Base-by-base conservation (phyloP, 1,140 invertebrate species). In the Halyomorpha halys region DNA sequence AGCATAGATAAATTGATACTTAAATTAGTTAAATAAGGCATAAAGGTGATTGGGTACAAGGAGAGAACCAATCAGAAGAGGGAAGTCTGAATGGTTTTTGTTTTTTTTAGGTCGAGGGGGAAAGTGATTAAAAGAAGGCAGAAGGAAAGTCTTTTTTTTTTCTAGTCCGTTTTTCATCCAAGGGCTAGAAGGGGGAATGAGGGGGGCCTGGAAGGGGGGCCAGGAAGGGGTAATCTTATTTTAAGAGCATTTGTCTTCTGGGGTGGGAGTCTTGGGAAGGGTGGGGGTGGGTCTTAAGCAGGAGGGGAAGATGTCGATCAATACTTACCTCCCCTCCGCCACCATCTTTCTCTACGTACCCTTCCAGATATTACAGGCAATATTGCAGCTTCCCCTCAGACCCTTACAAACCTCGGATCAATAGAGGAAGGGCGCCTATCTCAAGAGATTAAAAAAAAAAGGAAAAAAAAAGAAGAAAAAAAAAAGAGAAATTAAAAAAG, bases 311-410 rank as follows among this genome's bases (percentile, higher is more conserved):
- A 56, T 56, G 53, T 19, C 18, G 53, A 56, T 56, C 53, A 56
- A 56, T 56, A 56, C 53, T 23, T 18, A 49, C 19, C 53, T 25
- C 18, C 19, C 19, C 23, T 23, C 53, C 53, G 14, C 53, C 53
- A 23, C 23, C 23, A 21, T 56, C 53, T 56, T 23, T 25, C 53
- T 25, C 53, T 56, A 16, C 19, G 15, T 25, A 21, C 53, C 23
- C 53, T 56, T 23, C 23, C 53, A 56, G 53, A 56, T 56, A 56
- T 56, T 56, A 56, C 53, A 56, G 53, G 53, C 53, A 56, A 56
- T 56, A 56, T 56, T 56, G 18, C 53, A 15, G 19, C 14, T 3
- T 21, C 53, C 15, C 18, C 14, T 23, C 53, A 8, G 5, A 6
- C 53, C 53, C 53, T 23, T 56, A 39, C 34, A 39, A n/a, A 39